Base-by-base conservation (phyloP, 2,113 vertebrate genomes). In the Platanista minor region DNA sequence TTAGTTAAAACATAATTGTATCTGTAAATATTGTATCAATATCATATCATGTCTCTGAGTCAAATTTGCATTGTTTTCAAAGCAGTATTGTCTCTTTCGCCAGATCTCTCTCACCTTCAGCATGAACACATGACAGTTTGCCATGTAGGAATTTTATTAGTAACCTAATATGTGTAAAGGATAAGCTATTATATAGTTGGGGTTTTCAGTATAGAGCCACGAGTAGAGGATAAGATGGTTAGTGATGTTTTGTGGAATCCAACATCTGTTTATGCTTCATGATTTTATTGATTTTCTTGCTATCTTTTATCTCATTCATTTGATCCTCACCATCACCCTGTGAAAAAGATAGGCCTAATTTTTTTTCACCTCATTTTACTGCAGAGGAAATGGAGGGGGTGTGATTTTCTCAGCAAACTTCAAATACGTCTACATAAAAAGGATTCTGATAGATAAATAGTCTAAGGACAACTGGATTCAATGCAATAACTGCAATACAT, bases 401-500 rank as follows among this genome's bases (percentile, higher is more conserved):
- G 71, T 33, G 13, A 57, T 74, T 84, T 96, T 94, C n/a, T 81
- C 49, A 88, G 39, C 23, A 93, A n/a, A 43, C 8, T 95, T 94
- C 66, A 92, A 39, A 59, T 46, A 31, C 46, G 31, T 90, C 57
- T 78, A 52, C 49, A 49, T 61, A 54, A 59, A 80, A 66, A 33
- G 54, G 52, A 94, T 52, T 52, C 52, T 84, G 29, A 67, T 41
- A 74, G 17, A 59, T 71, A 36, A 54, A 62, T 33, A 49, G 17
- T 39, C 11, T 57, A 71, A 64, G 3, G 17, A 66, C 33, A 62
- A 36, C 43, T 21, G 6, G 15, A 14, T 74, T 61, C 33, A n/a
- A 4, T 20, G n/a, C 11, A 46, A 4, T 31, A n/a, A 57, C 39
- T 41, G 20, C 3, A 29, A 17, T 59, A 23, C 13, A 36, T 72